Base-by-base conservation (phyloP, 1,140 invertebrate species). In the Paraescarpia echinospica region DNA sequence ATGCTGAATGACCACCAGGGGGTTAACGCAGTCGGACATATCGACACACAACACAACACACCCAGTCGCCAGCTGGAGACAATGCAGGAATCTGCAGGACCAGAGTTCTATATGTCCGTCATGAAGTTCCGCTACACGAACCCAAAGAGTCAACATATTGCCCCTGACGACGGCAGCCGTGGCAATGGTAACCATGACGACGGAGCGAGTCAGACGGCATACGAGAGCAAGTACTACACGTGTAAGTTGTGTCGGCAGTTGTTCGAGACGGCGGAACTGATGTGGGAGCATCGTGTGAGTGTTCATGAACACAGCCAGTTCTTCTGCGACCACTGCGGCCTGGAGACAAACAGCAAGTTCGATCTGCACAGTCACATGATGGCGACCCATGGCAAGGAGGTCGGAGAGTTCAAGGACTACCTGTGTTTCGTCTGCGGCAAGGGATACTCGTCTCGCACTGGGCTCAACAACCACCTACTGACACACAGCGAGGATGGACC, bases 341-440 rank as follows among this genome's bases (percentile, higher is more conserved):
- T 91, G 35, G 35, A 33, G 27, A 33, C 90, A 33, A 27, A 91
- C 27, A 93, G 48, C 91, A 41, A 77, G 31, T 34, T 18, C 6
- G 92, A 93, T 9, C 92, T 93, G 4, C 92, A 93, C 22, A 51
- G 91, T 77, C 92, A 93, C 92, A 77, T 93, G 89, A 35, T 93
- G 91, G 35, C 90, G 12, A 93, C 92, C 33, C 92, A 93, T 48
- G 92, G 92, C 34, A 93, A 93, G 31, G 92, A 93, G 59, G 41
- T 93, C n/a, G 90, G 90, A 1, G 91, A 91, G 31, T 35, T 93
- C 34, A 93, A 91, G 41, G 92, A 91, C 22, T 59, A 91, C 91
- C 35, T 93, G 33, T 93, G 92, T 34, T 93, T 91, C 41, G 91
- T 91, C 91, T 93, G 92, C 34, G 91, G 92, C 33, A 91, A 93